Evolutionary conservation across 1,140 invertebrate species (phyloP), one percentile per base, ranked within the genome.

Genomic region (Planococcus citri): DNA sequence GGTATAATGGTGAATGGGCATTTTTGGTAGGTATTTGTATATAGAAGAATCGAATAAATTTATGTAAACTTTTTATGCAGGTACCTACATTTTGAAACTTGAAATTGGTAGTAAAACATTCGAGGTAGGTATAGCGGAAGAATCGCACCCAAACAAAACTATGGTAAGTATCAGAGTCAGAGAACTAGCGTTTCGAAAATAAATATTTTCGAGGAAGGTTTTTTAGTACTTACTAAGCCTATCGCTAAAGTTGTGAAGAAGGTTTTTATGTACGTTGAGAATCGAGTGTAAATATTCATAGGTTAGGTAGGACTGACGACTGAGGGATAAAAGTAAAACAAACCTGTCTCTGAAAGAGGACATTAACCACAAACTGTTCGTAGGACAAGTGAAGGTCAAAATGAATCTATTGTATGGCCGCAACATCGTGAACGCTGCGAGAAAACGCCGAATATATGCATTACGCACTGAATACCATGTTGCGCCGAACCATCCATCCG

Each of bases 311-410:
- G 25, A 64, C 6, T 4, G 25, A 64, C n/a, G n/a, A n/a, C n/a
- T n/a, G n/a, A n/a, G n/a, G n/a, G n/a, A n/a, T n/a, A n/a, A n/a
- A n/a, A n/a, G n/a, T 64, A 27, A 64, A 64, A 64, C 20, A 64
- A 64, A 64, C 60, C 60, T 64, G 60, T 64, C 25, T 12, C 10
- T 64, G 22, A 64, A 64, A 64, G 22, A 64, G 60, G 60, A 64
- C 60, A 64, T 64, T 64, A 64, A 64, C 60, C 60, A 64, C 60
- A 64, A 64, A 64, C 21, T 64, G 60, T 4, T 64, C 10, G 25
- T 64, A 64, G 60, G 60, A 64, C 60, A 64, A 64, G 60, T 64
- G 60, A 64, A 64, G 60, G 60, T 64, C 60, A 64, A 64, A 64
- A 20, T 64, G 22, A 64, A 64, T 64, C 25, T 64, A 51, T 51